These are phyloP conservation scores for Melanaphis sacchari DNA, from an alignment of 1,140 invertebrate genomes.

Conservation along the genomic window DNA sequence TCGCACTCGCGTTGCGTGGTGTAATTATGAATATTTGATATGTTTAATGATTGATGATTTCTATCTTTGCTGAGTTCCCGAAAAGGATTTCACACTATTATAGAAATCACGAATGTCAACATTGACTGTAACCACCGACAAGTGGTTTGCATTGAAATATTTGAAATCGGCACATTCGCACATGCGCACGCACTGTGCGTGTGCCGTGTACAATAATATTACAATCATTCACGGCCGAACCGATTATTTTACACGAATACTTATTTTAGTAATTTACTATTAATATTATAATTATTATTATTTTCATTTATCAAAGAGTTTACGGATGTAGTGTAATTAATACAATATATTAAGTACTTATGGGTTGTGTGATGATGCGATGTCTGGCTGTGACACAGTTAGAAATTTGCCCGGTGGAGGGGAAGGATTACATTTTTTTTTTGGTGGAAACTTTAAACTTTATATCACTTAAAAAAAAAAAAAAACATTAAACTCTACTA, in stretches of 20 bases:
- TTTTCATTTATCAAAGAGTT: neutral
- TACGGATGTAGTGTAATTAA: neutral
- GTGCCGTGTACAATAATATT: neutral
- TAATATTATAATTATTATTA: neutral
- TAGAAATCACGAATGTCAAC: neutral
- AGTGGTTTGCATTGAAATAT: slow-evolving; percentile 27
- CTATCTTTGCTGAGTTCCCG: neutral
- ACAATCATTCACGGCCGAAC: neutral
- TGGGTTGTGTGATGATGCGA: neutral
- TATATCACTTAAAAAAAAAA: too few relatives aligned
- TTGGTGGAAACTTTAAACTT: too few relatives aligned
- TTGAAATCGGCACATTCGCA: slow-evolving; percentile 1
- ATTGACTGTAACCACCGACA: neutral
- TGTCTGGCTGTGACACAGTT: too few relatives aligned
- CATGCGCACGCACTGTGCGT: neutral
- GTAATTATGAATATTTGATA: too few relatives aligned
- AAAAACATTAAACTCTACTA: too few relatives aligned
- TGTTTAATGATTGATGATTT: neutral
- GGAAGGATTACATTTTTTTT: too few relatives aligned
- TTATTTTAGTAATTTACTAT: neutral
- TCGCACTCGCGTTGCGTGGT: too few relatives aligned
- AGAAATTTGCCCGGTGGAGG: too few relatives aligned
- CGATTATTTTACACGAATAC: neutral
- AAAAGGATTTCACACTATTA: neutral
- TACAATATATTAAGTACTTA: neutral